Evolutionary conservation across 1,140 invertebrate genomes (phyloP).

Genomic region (Coelopa frigida): DNA sequence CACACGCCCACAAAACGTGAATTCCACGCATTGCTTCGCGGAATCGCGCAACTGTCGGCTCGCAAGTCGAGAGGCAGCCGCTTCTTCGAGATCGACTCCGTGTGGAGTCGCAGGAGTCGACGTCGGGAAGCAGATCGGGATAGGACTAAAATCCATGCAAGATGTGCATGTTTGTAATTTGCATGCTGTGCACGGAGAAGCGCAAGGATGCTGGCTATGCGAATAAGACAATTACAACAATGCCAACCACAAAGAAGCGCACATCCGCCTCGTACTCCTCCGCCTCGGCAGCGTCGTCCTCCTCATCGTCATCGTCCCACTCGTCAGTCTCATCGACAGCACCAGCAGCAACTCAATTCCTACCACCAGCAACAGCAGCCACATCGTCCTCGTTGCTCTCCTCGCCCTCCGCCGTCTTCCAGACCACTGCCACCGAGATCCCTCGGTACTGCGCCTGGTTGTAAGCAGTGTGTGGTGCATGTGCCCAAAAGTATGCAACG

Average conservation of each 20-base stretch:
- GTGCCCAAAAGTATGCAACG: slow-evolving; percentile 6
- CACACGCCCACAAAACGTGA: too few relatives aligned
- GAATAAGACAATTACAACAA: slow-evolving; percentile 12
- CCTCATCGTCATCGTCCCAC: slow-evolving; percentile 4
- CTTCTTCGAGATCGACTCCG: too few relatives aligned
- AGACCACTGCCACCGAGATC: too few relatives aligned
- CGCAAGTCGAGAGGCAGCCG: too few relatives aligned
- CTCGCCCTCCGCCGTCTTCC: slow-evolving; percentile 11
- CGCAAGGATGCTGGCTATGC: slow-evolving; percentile 12
- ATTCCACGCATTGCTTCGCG: too few relatives aligned
- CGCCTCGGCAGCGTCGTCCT: slow-evolving; percentile 1
- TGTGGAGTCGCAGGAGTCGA: too few relatives aligned
- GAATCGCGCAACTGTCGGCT: too few relatives aligned
- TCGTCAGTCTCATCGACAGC: slow-evolving; percentile 6
- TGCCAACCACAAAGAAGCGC: slow-evolving; percentile 12
- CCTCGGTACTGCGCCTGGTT: slow-evolving; percentile 13
- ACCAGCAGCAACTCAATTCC: neutral
- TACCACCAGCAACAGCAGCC: neutral
- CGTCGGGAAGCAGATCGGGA: too few relatives aligned
- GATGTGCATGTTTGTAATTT: slow-evolving; percentile 19
- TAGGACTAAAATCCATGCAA: neutral
- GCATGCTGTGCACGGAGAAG: slow-evolving; percentile 17
- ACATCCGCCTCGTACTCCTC: slow-evolving; percentile 12
- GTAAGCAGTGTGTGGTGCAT: neutral
- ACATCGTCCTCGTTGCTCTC: slow-evolving; percentile 3